Evolutionary conservation across 2,113 vertebrate species (phyloP).

Genomic region (Sphaerodactylus townsendi): DNA sequence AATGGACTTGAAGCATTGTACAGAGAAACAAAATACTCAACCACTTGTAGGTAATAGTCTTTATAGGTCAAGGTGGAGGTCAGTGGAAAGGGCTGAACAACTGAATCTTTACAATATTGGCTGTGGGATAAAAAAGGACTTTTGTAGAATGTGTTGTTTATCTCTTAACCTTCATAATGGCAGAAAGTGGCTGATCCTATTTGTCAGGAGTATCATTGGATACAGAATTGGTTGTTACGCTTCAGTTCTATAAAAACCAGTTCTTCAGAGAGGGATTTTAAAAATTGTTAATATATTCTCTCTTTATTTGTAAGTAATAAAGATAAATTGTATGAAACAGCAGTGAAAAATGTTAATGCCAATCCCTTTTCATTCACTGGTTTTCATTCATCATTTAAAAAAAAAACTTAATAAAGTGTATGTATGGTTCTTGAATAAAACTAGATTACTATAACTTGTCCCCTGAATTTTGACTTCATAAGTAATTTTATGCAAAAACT

Average conservation of each 20-base stretch:
- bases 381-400: constrained; percentile 39
- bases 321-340: constrained; percentile 18
- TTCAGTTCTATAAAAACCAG: constrained; percentile 64
- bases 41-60: constrained; percentile 50
- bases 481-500: constrained; percentile 59
- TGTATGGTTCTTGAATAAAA: constrained; percentile 35
- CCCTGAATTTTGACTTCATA: constrained; percentile 44
- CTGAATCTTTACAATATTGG: constrained; percentile 52
- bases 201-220: constrained; percentile 50
- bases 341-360: constrained; percentile 28
- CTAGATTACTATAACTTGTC: constrained; percentile 26
- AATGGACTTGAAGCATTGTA: constrained; percentile 29
- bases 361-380: constrained; percentile 22
- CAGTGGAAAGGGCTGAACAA: constrained; percentile 51
- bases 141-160: constrained; percentile 51
- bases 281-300: not conserved
- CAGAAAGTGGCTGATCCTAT: constrained; percentile 54
- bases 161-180: constrained; percentile 50
- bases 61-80: constrained; percentile 62
- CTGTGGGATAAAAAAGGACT: constrained; percentile 47
- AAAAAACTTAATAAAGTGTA: constrained; percentile 46
- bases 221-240: constrained; percentile 60
- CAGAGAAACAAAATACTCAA: constrained; percentile 44
- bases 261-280: constrained; percentile 39
- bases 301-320: constrained; percentile 37